These are phyloP conservation scores for Homalodisca vitripennis DNA, from an alignment of 1,140 invertebrate species.

Conservation along the genomic window DNA sequence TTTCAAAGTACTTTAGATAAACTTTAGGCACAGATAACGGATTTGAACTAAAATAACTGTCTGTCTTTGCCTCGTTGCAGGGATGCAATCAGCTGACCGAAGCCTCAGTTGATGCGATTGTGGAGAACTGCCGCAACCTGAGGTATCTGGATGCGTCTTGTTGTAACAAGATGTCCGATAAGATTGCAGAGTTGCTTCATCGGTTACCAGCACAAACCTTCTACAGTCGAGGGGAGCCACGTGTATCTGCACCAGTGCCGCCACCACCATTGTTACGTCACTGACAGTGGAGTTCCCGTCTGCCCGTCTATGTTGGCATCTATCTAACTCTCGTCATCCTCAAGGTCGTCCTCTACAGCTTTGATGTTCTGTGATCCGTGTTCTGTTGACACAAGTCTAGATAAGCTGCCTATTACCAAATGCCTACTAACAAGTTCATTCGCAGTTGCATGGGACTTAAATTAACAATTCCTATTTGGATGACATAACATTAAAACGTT, in stretches of 20 bases:
- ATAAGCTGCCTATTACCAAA: no score
- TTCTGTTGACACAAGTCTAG: no score
- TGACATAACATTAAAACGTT: no score
- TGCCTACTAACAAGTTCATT: no score
- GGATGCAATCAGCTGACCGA: conserved; percentile 67
- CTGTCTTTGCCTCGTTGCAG: conserved; percentile 53
- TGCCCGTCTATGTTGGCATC: background rate
- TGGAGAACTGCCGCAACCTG: background rate
- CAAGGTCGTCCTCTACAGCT: background rate
- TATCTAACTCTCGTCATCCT: background rate
- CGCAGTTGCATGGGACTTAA: no score
- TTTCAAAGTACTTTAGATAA: no score
- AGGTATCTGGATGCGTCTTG: background rate
- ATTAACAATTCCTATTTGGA: no score
- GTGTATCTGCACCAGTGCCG: background rate
- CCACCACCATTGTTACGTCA: background rate
- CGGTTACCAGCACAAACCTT: background rate
- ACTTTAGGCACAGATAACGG: no score
- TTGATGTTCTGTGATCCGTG: background rate
- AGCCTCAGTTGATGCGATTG: background rate
- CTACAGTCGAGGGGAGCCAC: background rate
- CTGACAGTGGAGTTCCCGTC: background rate
- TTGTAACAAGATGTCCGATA: background rate
- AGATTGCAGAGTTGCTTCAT: background rate
- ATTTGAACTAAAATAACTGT: no score